Evolutionary conservation across 1,140 invertebrate genomes (phyloP).

Genomic region (Zophobas atratus): DNA sequence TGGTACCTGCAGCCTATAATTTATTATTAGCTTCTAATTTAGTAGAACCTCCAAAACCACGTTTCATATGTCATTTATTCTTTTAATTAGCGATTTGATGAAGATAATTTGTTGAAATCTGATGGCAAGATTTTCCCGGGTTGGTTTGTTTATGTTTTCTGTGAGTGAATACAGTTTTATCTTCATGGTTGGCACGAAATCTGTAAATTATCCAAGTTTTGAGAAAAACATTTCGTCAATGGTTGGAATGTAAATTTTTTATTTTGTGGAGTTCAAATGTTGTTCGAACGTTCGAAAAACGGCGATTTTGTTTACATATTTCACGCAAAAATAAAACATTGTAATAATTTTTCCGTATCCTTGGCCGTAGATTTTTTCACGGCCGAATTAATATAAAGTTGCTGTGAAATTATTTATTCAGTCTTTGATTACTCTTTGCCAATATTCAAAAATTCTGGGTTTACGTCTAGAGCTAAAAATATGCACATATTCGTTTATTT

Average conservation of each 20-base stretch:
- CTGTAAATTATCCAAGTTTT: constrained; percentile 2
- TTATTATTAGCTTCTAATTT: too few relatives aligned
- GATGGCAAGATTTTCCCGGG: background rate
- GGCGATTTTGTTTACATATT: too few relatives aligned
- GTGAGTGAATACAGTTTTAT: background rate
- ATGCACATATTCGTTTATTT: constrained; percentile 9
- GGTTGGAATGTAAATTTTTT: background rate
- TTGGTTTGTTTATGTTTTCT: background rate
- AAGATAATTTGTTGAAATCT: background rate
- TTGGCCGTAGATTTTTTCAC: too few relatives aligned
- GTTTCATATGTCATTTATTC: too few relatives aligned
- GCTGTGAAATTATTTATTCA: background rate
- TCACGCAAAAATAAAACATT: too few relatives aligned
- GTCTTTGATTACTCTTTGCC: constrained; percentile 1
- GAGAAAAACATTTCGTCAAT: constrained; percentile 9
- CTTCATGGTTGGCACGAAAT: background rate
- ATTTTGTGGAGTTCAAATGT: too few relatives aligned
- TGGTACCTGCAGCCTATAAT: too few relatives aligned
- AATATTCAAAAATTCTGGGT: constrained; percentile 7
- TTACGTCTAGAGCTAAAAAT: constrained; percentile 19
- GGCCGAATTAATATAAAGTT: too few relatives aligned
- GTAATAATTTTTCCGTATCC: too few relatives aligned
- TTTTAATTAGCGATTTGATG: background rate
- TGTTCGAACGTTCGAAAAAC: too few relatives aligned
- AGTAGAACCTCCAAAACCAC: too few relatives aligned